These are phyloP conservation scores for Pantala flavescens DNA, from an alignment of 1,140 invertebrate species.

Conservation along the genomic window DNA sequence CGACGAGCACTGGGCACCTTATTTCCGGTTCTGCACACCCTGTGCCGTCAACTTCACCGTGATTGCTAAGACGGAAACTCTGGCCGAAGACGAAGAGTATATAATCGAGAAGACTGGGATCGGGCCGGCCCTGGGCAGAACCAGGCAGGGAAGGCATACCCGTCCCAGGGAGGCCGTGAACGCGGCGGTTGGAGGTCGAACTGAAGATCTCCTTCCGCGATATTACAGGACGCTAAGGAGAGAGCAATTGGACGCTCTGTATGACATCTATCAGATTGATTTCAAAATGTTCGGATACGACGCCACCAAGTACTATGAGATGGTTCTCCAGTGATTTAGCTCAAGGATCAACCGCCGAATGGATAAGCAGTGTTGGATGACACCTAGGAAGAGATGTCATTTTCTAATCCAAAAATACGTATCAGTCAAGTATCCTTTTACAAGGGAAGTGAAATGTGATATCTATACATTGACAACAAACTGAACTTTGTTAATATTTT, in stretches of 20 bases:
- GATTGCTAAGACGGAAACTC: slow-evolving; percentile 39
- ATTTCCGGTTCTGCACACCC: slow-evolving; percentile 76
- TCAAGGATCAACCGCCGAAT: too few relatives aligned
- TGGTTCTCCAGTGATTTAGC: slow-evolving; percentile 12
- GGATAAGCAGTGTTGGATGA: too few relatives aligned
- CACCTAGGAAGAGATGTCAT: too few relatives aligned
- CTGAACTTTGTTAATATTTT: too few relatives aligned
- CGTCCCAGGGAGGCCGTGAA: slow-evolving; percentile 21
- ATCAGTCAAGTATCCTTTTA: too few relatives aligned
- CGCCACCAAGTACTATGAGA: slow-evolving; percentile 28
- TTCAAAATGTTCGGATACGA: slow-evolving; percentile 28
- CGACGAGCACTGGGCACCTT: slow-evolving; percentile 90
- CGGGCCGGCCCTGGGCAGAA: neutral
- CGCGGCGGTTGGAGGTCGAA: slow-evolving; percentile 22
- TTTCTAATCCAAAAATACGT: too few relatives aligned
- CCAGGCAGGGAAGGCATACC: neutral
- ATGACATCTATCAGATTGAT: slow-evolving; percentile 26
- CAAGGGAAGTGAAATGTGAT: too few relatives aligned
- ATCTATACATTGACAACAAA: too few relatives aligned
- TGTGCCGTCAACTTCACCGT: slow-evolving; percentile 47
- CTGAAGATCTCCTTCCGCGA: slow-evolving; percentile 22
- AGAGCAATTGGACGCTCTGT: slow-evolving; percentile 24
- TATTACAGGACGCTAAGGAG: slow-evolving; percentile 24
- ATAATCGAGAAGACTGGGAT: slow-evolving; percentile 27
- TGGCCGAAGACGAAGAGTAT: slow-evolving; percentile 33